Evolutionary conservation across 1,140 invertebrate genomes (phyloP).

Genomic region (Oreohelix idahoensis): DNA sequence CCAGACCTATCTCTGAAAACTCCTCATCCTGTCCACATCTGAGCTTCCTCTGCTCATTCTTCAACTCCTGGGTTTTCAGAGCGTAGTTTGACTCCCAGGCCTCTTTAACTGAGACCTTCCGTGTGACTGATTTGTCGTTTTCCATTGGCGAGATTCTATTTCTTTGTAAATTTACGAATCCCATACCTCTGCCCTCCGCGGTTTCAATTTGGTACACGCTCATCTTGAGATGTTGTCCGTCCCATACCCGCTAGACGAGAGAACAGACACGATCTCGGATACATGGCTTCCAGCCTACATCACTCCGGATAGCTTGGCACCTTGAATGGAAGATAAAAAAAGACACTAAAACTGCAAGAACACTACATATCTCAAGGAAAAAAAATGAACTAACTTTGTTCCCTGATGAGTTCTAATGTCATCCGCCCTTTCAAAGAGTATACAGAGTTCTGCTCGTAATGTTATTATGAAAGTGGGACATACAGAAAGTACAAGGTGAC

Average conservation of each 20-base stretch:
- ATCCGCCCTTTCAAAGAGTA: too few relatives aligned
- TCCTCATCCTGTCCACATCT: neutral
- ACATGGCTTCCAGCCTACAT: neutral
- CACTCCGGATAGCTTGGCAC: neutral
- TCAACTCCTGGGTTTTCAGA: conserved; percentile 22
- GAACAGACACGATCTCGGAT: neutral
- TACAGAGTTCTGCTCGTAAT: too few relatives aligned
- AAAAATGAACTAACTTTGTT: too few relatives aligned
- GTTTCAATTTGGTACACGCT: neutral
- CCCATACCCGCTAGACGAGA: neutral
- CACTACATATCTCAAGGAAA: too few relatives aligned
- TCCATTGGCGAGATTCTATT: conserved; percentile 26
- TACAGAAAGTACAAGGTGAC: too few relatives aligned
- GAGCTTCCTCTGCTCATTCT: neutral
- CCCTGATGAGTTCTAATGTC: too few relatives aligned
- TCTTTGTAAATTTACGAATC: conserved; percentile 3
- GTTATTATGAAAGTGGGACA: too few relatives aligned
- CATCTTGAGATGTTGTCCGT: neutral
- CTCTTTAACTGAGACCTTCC: neutral
- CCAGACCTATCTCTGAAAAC: neutral
- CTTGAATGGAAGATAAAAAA: neutral
- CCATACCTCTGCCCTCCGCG: conserved; percentile 14
- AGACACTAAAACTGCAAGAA: too few relatives aligned
- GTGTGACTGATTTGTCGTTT: neutral
- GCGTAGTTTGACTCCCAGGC: conserved; percentile 21